Conservation (phyloP, 2,888 invertebrate species). For the Mythimna impura region DNA sequence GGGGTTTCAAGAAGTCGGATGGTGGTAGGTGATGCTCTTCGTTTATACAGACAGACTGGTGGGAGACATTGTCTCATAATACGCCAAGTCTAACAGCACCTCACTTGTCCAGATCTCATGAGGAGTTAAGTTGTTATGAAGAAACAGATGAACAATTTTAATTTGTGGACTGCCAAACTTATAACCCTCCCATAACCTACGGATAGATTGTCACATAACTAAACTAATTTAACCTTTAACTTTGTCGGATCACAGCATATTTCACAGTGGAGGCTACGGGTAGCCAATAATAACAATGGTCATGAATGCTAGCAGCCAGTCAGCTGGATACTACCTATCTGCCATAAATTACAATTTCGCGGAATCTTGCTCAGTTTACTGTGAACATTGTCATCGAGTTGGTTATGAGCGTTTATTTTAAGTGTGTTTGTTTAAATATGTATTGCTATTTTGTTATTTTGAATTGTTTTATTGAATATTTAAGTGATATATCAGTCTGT, state of each 20-base stretch:
- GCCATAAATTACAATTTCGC: conserved; percentile 44
- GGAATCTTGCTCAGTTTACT: conserved; percentile 30
- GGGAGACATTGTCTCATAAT: no score
- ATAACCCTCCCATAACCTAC: no score
- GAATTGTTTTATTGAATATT: background rate
- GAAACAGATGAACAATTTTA: no score
- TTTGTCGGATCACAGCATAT: background rate
- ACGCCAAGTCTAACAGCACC: no score
- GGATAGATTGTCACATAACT: background rate
- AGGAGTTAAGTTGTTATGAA: no score
- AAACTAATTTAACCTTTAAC: background rate
- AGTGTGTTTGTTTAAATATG: background rate
- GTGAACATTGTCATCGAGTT: conserved; percentile 17
- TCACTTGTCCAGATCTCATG: no score
- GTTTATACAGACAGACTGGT: no score
- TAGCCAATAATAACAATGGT: conserved; percentile 12
- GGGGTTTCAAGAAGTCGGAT: no score
- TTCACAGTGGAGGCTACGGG: background rate
- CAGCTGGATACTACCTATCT: conserved; percentile 37
- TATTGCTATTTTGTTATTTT: background rate
- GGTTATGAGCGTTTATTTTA: background rate
- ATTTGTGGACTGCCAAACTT: no score
- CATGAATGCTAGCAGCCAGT: conserved; percentile 24
- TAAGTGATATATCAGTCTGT: no score
- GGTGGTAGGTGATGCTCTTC: no score